phyloP scores from a whole-genome alignment of 2,888 invertebrate species.

The Tridacna crocea region DNA sequence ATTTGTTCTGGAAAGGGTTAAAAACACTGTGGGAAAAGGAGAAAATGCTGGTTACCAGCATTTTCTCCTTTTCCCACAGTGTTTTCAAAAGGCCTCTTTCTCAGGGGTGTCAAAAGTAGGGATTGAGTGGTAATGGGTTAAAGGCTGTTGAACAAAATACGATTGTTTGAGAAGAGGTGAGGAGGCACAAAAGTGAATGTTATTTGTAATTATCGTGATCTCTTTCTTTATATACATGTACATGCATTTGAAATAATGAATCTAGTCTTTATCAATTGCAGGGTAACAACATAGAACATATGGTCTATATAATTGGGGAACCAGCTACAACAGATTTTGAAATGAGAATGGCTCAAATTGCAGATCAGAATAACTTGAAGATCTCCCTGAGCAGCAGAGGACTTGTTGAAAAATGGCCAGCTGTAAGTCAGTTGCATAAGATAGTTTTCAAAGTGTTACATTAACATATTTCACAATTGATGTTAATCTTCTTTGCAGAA shows the following conservation, averaged over 20 bases:
- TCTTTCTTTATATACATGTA: not conserved
- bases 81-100: too few species aligned
- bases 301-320: slow-evolving; percentile 45
- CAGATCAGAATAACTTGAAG: slow-evolving; percentile 57
- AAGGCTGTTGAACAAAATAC: not conserved
- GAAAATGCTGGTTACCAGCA: too few species aligned
- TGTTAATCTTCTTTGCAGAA: too few species aligned
- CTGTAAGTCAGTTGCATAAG: slow-evolving; percentile 20
- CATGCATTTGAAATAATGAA: not conserved
- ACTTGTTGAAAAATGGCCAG: slow-evolving; percentile 40
- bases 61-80: too few species aligned
- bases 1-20: too few species aligned
- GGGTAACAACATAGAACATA: slow-evolving; percentile 53
- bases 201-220: not conserved
- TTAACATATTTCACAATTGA: too few species aligned
- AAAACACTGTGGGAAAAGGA: too few species aligned
- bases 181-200: not conserved
- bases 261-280: slow-evolving; percentile 10
- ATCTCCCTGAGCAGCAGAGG: slow-evolving; percentile 34
- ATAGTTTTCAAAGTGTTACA: not conserved
- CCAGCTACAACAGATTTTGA: slow-evolving; percentile 7
- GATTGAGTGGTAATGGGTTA: too few species aligned
- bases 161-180: not conserved
- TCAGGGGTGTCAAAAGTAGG: too few species aligned
- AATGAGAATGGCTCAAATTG: slow-evolving; percentile 39